Percentiles rank a stretch among this genome's conserved stretches.
phyloP scores from a whole-genome alignment of 2,113 vertebrate species.

The Hirundichthys speculiger region DNA sequence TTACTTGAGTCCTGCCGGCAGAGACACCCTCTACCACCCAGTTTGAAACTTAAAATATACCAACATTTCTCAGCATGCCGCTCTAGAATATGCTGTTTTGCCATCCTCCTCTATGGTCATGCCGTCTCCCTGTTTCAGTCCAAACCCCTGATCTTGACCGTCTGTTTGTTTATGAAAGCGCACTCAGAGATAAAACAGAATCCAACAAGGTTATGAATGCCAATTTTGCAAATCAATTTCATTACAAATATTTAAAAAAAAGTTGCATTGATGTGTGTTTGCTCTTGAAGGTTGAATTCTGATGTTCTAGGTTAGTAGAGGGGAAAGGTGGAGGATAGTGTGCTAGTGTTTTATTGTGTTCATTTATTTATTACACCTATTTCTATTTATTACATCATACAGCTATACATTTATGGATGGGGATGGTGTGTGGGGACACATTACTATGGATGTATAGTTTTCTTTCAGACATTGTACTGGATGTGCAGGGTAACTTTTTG shows the following conservation, averaged over 20 bases:
- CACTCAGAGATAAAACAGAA: slow-evolving; percentile 82
- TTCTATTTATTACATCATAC: slow-evolving; percentile 54
- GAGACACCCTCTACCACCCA: slow-evolving; percentile 55
- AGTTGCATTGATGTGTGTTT: slow-evolving; percentile 76
- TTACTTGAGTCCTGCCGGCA: slow-evolving; percentile 65
- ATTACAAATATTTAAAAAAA: slow-evolving; percentile 76
- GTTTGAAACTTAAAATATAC: slow-evolving; percentile 65
- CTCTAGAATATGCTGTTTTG: slow-evolving; percentile 42
- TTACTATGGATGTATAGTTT: slow-evolving; percentile 37
- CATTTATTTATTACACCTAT: slow-evolving; percentile 39
- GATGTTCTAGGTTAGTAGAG: slow-evolving; percentile 47
- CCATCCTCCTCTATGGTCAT: slow-evolving; percentile 59
- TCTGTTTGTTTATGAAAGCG: slow-evolving; percentile 81
- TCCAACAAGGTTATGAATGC: slow-evolving; percentile 81
- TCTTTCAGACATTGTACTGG: slow-evolving; percentile 29
- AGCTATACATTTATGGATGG: slow-evolving; percentile 33
- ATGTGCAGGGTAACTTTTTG: slow-evolving; percentile 55
- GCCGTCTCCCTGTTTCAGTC: slow-evolving; percentile 51
- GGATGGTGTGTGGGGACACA: slow-evolving; percentile 8
- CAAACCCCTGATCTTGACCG: slow-evolving; percentile 49
- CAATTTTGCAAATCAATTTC: slow-evolving; percentile 82
- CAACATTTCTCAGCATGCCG: slow-evolving; percentile 55
- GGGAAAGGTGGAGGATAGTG: slow-evolving; percentile 42
- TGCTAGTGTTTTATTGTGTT: slow-evolving; percentile 27
- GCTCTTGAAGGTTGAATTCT: slow-evolving; percentile 58